phyloP scores from a whole-genome alignment of 2,888 invertebrate species.

The Catocala nupta region DNA sequence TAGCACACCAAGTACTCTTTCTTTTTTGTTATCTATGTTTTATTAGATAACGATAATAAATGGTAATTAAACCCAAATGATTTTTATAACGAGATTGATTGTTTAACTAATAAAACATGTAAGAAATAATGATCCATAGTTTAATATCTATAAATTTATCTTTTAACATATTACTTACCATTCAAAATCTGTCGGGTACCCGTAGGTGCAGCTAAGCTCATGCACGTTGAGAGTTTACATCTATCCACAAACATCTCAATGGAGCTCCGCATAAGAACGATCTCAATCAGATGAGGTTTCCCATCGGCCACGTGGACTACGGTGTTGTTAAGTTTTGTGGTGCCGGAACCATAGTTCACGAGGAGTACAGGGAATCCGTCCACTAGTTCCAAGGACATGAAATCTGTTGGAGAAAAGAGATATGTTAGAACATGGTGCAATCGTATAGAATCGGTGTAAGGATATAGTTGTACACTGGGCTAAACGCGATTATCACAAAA shows the following conservation, averaged over 20 bases:
- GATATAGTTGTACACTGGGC: too few species aligned
- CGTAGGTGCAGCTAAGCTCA: constrained; percentile 90
- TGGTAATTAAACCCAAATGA: too few species aligned
- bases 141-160: too few species aligned
- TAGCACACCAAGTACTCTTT: too few species aligned
- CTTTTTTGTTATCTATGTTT: too few species aligned
- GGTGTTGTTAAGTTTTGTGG: constrained; percentile 90
- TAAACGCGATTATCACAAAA: too few species aligned
- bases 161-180: constrained; percentile 65
- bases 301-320: constrained; percentile 93
- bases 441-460: too few species aligned
- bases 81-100: too few species aligned
- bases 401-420: constrained; percentile 88
- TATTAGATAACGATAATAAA: too few species aligned
- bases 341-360: constrained; percentile 96
- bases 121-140: too few species aligned
- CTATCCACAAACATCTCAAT: constrained; percentile 94
- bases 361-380: constrained; percentile 94
- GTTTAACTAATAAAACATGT: too few species aligned
- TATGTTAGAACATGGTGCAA: not conserved
- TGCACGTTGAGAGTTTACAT: constrained; percentile 90
- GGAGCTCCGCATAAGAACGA: constrained; percentile 88
- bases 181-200: constrained; percentile 92
- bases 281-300: constrained; percentile 95
- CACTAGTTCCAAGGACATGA: constrained; percentile 95